phyloP scores from a whole-genome alignment of 1,140 invertebrate species.

The Drosophila tani region DNA sequence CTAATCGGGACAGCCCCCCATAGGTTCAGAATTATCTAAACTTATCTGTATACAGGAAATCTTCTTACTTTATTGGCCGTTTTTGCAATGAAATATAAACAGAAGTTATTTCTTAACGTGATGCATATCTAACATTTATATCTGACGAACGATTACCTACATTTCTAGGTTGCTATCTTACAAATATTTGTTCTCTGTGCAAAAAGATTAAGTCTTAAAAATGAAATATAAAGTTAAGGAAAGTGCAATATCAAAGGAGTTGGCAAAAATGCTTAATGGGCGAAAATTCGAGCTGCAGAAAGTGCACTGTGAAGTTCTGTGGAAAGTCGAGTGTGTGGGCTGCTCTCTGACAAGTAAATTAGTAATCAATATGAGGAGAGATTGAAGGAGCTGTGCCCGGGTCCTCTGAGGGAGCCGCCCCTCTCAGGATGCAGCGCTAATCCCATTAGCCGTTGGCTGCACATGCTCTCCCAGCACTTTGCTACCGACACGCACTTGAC shows the following conservation, averaged over 20 bases:
- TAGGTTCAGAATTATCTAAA: too few species aligned
- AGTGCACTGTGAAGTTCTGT: slow-evolving; percentile 36
- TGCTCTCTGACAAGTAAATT: slow-evolving; percentile 60
- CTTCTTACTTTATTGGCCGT: too few species aligned
- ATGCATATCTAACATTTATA: too few species aligned
- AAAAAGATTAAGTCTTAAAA: not conserved
- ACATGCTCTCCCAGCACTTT: slow-evolving; percentile 42
- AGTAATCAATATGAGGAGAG: slow-evolving; percentile 69
- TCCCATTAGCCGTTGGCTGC: slow-evolving; percentile 71
- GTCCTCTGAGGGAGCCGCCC: not conserved
- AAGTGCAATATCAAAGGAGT: not conserved
- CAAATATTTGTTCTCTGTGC: not conserved
- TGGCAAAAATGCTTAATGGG: not conserved
- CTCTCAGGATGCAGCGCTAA: slow-evolving; percentile 43
- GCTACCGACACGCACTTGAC: slow-evolving; percentile 41
- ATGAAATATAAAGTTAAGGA: not conserved
- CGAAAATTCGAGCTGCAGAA: too few species aligned
- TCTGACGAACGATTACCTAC: too few species aligned
- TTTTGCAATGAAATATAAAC: too few species aligned
- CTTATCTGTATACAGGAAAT: too few species aligned
- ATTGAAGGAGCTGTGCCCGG: slow-evolving; percentile 9
- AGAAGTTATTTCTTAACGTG: too few species aligned
- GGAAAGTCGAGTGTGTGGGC: slow-evolving; percentile 24
- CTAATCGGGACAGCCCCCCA: not conserved
- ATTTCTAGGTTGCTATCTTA: too few species aligned